These are phyloP conservation scores for Cheilosia soror DNA, from an alignment of 2,888 invertebrate species.

Conservation along the genomic window DNA sequence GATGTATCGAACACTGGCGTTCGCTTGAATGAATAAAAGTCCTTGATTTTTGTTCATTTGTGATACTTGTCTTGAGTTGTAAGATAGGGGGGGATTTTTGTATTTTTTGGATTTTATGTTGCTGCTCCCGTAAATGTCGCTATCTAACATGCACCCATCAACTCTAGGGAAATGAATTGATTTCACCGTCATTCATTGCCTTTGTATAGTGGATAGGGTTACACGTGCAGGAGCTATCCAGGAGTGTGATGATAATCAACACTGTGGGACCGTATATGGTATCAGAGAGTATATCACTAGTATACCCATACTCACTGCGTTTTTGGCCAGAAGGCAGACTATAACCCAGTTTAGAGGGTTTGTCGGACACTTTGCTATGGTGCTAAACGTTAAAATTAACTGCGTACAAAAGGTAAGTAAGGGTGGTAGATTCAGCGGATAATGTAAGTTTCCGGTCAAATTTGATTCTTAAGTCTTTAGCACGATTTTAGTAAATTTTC, in stretches of 20 bases:
- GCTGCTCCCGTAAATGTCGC: conserved; percentile 25
- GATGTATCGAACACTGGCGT: conserved; percentile 1
- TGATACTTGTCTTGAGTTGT: conserved; percentile 35
- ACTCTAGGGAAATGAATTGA: conserved; percentile 55
- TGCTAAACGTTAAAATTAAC: no score
- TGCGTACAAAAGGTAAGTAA: no score
- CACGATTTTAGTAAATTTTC: no score
- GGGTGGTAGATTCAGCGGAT: no score
- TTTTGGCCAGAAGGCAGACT: no score
- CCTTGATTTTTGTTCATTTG: conserved; percentile 68
- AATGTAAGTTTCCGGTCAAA: no score
- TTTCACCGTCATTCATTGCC: conserved; percentile 52
- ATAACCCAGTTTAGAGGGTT: no score
- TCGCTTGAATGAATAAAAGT: conserved; percentile 33
- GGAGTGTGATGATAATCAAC: background rate
- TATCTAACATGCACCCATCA: conserved; percentile 20
- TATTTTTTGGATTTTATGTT: background rate
- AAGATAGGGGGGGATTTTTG: conserved; percentile 3
- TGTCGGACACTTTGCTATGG: no score
- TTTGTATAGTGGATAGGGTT: background rate
- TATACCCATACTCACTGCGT: no score
- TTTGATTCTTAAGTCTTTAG: no score
- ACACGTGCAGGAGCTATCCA: background rate
- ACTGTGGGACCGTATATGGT: conserved; percentile 7
- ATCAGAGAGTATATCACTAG: background rate